Evolutionary conservation across 1,140 invertebrate genomes (phyloP).

Genomic region (Sitobion miscanthi): DNA sequence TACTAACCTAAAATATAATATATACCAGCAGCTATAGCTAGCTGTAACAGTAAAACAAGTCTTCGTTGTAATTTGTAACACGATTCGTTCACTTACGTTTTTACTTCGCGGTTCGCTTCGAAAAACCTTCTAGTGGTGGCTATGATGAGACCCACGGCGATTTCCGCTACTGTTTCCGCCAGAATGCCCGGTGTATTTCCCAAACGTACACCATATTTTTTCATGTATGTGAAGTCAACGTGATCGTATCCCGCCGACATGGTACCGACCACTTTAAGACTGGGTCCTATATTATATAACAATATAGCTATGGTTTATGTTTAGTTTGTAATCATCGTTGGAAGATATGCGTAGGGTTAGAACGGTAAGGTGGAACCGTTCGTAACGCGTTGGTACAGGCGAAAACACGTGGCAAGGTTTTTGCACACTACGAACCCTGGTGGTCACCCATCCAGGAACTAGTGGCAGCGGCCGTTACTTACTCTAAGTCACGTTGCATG

Average conservation of each 20-base stretch:
- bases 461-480: no score
- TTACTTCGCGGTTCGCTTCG: conserved; percentile 72
- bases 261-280: conserved; percentile 84
- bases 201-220: conserved; percentile 72
- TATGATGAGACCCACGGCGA: conserved; percentile 80
- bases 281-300: conserved; percentile 68
- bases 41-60: background rate
- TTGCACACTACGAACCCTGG: no score
- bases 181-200: conserved; percentile 91
- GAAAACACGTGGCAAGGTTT: no score
- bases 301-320: background rate
- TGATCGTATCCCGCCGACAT: conserved; percentile 92
- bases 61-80: background rate
- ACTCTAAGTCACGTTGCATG: no score
- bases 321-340: background rate
- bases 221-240: conserved; percentile 74
- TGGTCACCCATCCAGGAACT: no score
- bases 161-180: conserved; percentile 89
- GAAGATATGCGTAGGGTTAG: no score
- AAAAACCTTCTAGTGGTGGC: conserved; percentile 81
- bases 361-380: no score
- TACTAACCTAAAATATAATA: no score
- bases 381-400: no score
- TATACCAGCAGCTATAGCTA: no score
- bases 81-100: conserved; percentile 60